Conservation (phyloP, 2,113 vertebrate genomes). For the Pelecanoides urinatrix region DNA sequence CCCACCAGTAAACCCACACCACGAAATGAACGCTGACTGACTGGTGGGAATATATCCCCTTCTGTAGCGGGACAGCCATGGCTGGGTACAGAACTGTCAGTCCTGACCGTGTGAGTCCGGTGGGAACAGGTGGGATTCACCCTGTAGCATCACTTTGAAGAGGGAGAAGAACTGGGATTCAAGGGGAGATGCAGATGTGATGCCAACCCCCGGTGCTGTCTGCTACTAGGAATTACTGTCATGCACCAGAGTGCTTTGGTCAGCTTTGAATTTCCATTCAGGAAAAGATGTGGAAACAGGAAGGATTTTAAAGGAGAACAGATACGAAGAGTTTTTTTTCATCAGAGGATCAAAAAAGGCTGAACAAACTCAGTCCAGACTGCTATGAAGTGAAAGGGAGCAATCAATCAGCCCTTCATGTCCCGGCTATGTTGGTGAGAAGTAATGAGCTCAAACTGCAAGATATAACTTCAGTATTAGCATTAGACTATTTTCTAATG, state of each 20-base stretch:
- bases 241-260: not conserved
- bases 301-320: not conserved
- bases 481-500: not conserved
- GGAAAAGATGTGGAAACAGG: not conserved
- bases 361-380: not conserved
- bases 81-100: fast-evolving
- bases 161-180: not conserved
- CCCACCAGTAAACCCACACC: fast-evolving
- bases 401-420: not conserved
- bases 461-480: not conserved
- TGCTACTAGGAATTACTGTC: not conserved
- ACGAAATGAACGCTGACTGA: fast-evolving
- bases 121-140: not conserved
- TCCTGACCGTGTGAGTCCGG: fast-evolving
- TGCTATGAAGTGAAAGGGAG: not conserved
- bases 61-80: not conserved
- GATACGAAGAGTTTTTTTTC: not conserved
- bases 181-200: not conserved
- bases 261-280: not conserved
- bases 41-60: too few relatives aligned
- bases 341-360: not conserved
- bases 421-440: not conserved
- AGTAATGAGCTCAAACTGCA: not conserved
- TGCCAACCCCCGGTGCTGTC: not conserved
- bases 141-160: not conserved